Base-by-base conservation (phyloP, 2,113 vertebrate genomes). In the Pogonocichla stellata region DNA sequence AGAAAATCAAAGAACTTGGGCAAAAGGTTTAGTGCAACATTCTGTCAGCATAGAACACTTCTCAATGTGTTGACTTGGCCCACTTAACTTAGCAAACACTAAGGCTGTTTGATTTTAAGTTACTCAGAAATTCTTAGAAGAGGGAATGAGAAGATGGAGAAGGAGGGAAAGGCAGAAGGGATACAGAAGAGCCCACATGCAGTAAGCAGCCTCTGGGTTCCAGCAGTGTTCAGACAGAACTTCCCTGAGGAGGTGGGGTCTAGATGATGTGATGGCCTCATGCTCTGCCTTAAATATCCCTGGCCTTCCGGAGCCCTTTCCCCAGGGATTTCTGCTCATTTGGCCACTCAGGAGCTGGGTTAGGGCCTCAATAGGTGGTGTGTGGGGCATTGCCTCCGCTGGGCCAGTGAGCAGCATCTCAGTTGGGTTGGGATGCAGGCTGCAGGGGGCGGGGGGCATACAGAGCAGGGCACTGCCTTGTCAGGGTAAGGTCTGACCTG, bases 231-330 rank as follows among this genome's bases (percentile, higher is more conserved):
- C 19, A 47, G 40, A 19, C 15, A 19, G 42, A n/a, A n/a, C 15
- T 34, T 29, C 19, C 34, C 12, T 3, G 15, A 9, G 34, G 51
- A 50, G 8, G 8, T 42, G 18, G 20, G 25, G 13, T 66, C 12
- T 66, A 20, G 51, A 24, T 12, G 16, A 16, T 34, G 16, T 0
- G 1, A 3, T 66, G 25, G 8, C 19, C 19, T 40, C 1, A 1
- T 20, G 29, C n/a, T 56, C 0, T 0, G 24, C 34, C 51, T 85
- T 57, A 24, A 29, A 58, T 42, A 50, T 16, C 6, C 24, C 19
- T 24, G 34, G 24, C 29, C 12, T 40, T 48, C 42, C 42, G 24
- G n/a, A 24, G 3, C 12, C 12, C 15, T 48, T 65, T 15, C 5
- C 15, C 12, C 9, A 19, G 5, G 12, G 13, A 29, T 56, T 57